A percentile compares a stretch with the other conserved stretches of the same genome.
Conservation (phyloP, 1,140 invertebrate genomes). For the Lordiphosa clarofinis region DNA sequence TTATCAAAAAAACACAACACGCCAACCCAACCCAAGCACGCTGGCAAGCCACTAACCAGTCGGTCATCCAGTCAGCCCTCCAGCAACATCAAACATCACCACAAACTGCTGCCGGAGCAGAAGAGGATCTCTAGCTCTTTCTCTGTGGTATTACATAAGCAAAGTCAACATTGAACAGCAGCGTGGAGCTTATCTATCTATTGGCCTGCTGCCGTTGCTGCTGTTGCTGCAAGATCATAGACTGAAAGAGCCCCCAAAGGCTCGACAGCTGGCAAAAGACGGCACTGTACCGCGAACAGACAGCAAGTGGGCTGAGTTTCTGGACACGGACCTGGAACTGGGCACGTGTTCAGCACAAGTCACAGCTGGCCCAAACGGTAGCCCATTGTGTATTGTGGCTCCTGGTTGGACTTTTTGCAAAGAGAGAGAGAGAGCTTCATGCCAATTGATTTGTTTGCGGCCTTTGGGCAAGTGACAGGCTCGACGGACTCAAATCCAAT, state of each 20-base stretch:
- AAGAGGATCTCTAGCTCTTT: constrained; percentile 39
- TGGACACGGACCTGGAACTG: constrained; percentile 15
- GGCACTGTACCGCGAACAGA: constrained; percentile 59
- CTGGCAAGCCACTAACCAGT: constrained; percentile 16
- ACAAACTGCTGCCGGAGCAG: constrained; percentile 24
- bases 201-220: constrained; percentile 36
- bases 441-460: constrained; percentile 71
- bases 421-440: constrained; percentile 9
- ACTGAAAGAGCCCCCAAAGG: constrained; percentile 14
- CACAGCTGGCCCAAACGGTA: constrained; percentile 50
- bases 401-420: not conserved
- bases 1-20: constrained; percentile 57
- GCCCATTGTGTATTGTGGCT: constrained; percentile 33
- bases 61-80: constrained; percentile 35
- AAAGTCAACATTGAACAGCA: constrained; percentile 45
- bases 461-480: constrained; percentile 68
- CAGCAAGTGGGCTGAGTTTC: constrained; percentile 23
- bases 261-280: constrained; percentile 66
- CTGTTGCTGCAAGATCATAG: constrained; percentile 23
- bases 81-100: constrained; percentile 14
- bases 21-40: constrained; percentile 24
- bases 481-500: constrained; percentile 55
- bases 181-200: constrained; percentile 60
- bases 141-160: constrained; percentile 64
- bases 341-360: constrained; percentile 52